Base-by-base conservation (phyloP, 2,113 vertebrate species). In the Tragulus kanchil region DNA sequence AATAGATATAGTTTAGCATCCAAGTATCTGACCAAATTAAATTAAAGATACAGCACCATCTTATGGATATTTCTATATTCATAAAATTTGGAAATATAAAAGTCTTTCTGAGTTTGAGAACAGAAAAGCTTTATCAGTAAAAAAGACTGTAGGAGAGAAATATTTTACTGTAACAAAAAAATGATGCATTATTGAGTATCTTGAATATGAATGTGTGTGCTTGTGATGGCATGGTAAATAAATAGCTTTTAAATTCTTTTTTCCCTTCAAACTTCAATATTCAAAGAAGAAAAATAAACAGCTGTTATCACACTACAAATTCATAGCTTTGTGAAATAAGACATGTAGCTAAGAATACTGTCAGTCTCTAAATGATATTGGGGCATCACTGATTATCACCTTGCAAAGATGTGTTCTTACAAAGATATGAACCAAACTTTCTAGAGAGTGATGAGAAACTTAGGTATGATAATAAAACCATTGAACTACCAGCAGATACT, bases 41-140 rank as follows among this genome's bases (percentile, higher is more conserved):
- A 95, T 98, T 98, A 98, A 98, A 98, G 97, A 98, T 98, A 98
- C 90, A 99, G 98, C 98, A 99, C 98, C 98, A 98, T 99, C 98
- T 99, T 98, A 99, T 98, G 98, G 98, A 98, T 98, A 98, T 96
- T 98, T 98, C 84, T 98, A 94, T 98, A 97, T 85, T 86, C 96
- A 90, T 96, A 93, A 98, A 96, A 94, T 97, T 95, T 97, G 90
- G 75, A 75, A 98, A 25, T 90, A 26, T 10, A 94, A 94, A 79
- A 86, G 6, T 91, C 31, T 89, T 61, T 93, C 79, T 79, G 7
- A 78, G 15, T 71, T 92, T 92, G 87, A 19, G 17, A 65, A 94
- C 36, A 21, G 31, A 67, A 89, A 92, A 21, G 2, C 9, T 87
- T 82, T 86, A 59, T 67, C 17, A 84, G 19, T n/a, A 62, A 89